These are phyloP conservation scores for Kryphioiulus occultus DNA, from an alignment of 2,888 invertebrate genomes.

Conservation along the genomic window DNA sequence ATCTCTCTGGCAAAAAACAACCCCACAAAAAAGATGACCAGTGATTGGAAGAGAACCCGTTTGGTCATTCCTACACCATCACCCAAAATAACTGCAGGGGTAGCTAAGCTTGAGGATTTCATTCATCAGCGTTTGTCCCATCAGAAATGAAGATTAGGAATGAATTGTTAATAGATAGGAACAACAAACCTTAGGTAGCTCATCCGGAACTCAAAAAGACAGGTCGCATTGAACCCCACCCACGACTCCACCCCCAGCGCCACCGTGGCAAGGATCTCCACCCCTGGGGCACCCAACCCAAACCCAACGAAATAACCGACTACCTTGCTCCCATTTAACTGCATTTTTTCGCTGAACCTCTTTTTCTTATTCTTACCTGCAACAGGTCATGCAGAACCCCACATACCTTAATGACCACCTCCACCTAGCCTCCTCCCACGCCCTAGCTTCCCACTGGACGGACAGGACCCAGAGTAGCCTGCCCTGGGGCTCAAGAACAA, in stretches of 20 bases:
- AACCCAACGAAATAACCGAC: not conserved
- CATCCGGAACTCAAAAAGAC: constrained; percentile 14
- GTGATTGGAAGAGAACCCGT: constrained; percentile 35
- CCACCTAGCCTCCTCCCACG: constrained; percentile 39
- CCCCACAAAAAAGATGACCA: not conserved
- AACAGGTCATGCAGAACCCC: not conserved
- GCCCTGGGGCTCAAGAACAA: not conserved
- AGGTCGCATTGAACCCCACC: constrained; percentile 37
- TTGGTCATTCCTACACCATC: constrained; percentile 10
- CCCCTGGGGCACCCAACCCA: constrained; percentile 37
- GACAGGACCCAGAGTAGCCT: constrained; percentile 33
- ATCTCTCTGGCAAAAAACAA: not conserved
- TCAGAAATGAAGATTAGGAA: constrained; percentile 12
- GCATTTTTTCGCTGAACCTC: not conserved
- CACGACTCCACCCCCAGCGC: not conserved
- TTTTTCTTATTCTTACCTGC: not conserved
- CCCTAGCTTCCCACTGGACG: not conserved
- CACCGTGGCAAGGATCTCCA: constrained; percentile 31
- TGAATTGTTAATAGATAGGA: constrained; percentile 28
- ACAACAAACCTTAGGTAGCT: constrained; percentile 36
- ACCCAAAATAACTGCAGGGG: constrained; percentile 7
- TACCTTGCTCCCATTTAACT: not conserved
- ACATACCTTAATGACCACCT: constrained; percentile 27
- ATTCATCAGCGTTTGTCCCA: constrained; percentile 28
- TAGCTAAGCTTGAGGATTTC: not conserved